phyloP scores from a whole-genome alignment of 2,113 vertebrate genomes.

The Tachuris rubrigastra region DNA sequence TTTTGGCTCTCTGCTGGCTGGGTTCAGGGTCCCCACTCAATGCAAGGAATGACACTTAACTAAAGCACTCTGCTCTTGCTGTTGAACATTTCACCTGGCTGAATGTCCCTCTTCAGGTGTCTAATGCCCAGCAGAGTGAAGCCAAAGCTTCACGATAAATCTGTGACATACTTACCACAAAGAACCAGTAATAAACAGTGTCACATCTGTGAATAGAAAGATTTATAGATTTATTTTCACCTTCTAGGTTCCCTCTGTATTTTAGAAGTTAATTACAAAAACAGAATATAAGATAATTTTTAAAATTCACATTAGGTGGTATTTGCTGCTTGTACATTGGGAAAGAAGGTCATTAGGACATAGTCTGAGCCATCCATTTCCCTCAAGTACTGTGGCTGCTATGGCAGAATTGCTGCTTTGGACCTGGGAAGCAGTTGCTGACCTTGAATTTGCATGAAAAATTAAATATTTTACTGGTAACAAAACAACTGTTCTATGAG shows the following conservation, averaged over 20 bases:
- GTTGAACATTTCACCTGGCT: not conserved
- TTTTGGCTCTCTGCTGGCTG: not conserved
- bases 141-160: not conserved
- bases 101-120: not conserved
- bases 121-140: not conserved
- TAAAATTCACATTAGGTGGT: not conserved
- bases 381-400: not conserved
- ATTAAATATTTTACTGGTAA: constrained; percentile 30
- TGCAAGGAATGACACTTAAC: not conserved
- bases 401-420: not conserved
- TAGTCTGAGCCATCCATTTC: not conserved
- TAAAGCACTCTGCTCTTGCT: not conserved
- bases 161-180: not conserved
- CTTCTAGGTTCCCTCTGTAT: not conserved
- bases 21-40: not conserved
- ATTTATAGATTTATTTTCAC: not conserved
- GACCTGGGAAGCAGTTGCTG: not conserved
- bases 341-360: not conserved
- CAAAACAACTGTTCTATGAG: constrained; percentile 7
- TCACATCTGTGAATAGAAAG: fast-evolving
- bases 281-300: not conserved
- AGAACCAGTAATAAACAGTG: not conserved
- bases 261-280: not conserved
- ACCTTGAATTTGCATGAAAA: constrained; percentile 28
- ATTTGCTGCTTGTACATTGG: not conserved